A percentile compares a stretch with the other conserved stretches of the same genome.
Evolutionary conservation across 2,113 vertebrate genomes (phyloP).

Genomic region (Orycteropus afer): DNA sequence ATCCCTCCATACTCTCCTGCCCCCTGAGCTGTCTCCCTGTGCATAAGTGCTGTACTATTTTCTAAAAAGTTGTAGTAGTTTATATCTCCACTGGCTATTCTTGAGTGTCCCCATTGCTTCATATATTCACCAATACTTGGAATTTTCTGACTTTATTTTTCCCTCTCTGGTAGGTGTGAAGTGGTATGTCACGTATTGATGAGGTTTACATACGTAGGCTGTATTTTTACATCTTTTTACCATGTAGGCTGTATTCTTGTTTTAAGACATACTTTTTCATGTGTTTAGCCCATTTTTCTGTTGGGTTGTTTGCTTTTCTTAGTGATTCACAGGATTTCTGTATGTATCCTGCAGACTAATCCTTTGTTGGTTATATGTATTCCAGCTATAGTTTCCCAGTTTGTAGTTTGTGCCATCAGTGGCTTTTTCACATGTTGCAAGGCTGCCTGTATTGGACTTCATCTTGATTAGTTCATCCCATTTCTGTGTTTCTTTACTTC

Average conservation of each 20-base stretch:
- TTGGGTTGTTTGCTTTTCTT: not conserved
- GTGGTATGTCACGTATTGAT: not conserved
- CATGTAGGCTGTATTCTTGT: not conserved
- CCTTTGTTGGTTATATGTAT: not conserved
- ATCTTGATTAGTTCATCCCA: not conserved
- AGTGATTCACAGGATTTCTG: not conserved
- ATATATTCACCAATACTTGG: not conserved
- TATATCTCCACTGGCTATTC: not conserved
- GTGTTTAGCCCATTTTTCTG: not conserved
- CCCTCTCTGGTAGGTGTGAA: not conserved
- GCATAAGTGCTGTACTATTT: no score
- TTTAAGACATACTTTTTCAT: not conserved
- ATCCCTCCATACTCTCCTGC: no score
- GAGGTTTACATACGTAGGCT: no score
- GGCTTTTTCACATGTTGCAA: not conserved
- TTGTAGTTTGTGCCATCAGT: not conserved
- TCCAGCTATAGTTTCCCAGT: not conserved
- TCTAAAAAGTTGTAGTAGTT: not conserved
- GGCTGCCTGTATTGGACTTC: not conserved
- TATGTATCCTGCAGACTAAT: not conserved
- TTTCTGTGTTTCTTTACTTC: not conserved
- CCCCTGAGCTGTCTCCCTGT: no score
- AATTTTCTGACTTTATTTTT: constrained; percentile 4
- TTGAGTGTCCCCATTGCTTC: not conserved
- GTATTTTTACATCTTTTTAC: not conserved